These are phyloP conservation scores for Smutsia temminckii DNA, from an alignment of 2,797 vertebrate genomes.

Conservation along the genomic window DNA sequence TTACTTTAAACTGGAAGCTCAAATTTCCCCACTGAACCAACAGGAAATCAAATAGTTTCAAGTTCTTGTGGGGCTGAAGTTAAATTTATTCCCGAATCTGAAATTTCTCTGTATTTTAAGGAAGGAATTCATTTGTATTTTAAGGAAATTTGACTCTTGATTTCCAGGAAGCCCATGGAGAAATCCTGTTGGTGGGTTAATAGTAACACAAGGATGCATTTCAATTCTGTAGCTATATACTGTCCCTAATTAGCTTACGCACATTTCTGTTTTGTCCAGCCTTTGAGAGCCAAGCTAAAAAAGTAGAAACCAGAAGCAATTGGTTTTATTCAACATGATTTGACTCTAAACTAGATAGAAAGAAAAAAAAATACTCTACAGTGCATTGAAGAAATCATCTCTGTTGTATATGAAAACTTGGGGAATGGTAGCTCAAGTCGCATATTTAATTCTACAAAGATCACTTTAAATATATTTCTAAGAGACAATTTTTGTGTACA, in stretches of 20 bases:
- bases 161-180: not conserved
- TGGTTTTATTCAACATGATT: not conserved
- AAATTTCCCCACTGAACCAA: not conserved
- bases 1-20: not conserved
- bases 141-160: not conserved
- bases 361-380: not conserved
- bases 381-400: not conserved
- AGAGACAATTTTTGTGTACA: not conserved
- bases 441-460: slow-evolving; percentile 7
- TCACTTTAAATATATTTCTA: not conserved
- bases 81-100: not conserved
- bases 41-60: not conserved
- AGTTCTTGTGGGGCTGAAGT: not conserved
- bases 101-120: not conserved
- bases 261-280: not conserved
- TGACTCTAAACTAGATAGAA: not conserved
- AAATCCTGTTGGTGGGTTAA: not conserved
- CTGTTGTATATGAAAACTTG: not conserved
- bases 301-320: not conserved
- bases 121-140: not conserved
- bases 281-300: not conserved
- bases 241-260: not conserved
- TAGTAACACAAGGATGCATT: not conserved
- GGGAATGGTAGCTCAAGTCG: not conserved
- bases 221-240: not conserved